phyloP scores from a whole-genome alignment of 1,140 invertebrate genomes.

The Cydia fagiglandana region DNA sequence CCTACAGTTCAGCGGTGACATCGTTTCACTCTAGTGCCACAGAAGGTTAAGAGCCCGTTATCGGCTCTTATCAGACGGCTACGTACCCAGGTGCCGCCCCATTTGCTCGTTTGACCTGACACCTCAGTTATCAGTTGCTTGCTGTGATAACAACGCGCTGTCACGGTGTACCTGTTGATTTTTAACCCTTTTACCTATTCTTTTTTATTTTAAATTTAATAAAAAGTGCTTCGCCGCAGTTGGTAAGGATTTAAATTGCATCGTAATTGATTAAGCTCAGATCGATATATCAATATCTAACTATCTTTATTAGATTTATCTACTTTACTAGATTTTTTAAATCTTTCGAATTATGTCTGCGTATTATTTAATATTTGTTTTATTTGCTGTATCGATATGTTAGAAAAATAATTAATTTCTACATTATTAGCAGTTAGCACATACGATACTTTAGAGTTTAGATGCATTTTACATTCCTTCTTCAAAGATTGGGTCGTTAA shows the following conservation, averaged over 20 bases:
- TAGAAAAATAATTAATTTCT: too few relatives aligned
- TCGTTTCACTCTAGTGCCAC: conserved; percentile 58
- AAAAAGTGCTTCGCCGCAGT: background rate
- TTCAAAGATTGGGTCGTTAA: too few relatives aligned
- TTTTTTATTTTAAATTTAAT: conserved; percentile 22
- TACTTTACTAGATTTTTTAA: background rate
- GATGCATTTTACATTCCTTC: too few relatives aligned
- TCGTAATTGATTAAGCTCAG: background rate
- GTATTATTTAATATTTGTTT: too few relatives aligned
- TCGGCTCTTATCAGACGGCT: conserved; percentile 67
- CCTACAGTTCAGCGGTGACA: conserved; percentile 45
- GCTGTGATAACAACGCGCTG: conserved; percentile 66
- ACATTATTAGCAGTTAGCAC: too few relatives aligned
- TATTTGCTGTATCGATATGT: too few relatives aligned
- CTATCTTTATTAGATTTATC: background rate
- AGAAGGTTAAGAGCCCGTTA: conserved; percentile 78
- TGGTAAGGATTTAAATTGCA: conserved; percentile 17
- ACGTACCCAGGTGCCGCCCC: conserved; percentile 67
- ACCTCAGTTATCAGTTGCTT: conserved; percentile 72
- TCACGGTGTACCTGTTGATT: conserved; percentile 61
- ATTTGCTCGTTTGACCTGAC: conserved; percentile 78
- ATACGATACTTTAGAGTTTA: too few relatives aligned
- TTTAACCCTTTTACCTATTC: conserved; percentile 46
- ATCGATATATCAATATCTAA: background rate
- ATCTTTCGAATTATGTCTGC: too few relatives aligned